These are phyloP conservation scores for Abramis brama DNA, from an alignment of 2,113 vertebrate genomes.

Conservation along the genomic window DNA sequence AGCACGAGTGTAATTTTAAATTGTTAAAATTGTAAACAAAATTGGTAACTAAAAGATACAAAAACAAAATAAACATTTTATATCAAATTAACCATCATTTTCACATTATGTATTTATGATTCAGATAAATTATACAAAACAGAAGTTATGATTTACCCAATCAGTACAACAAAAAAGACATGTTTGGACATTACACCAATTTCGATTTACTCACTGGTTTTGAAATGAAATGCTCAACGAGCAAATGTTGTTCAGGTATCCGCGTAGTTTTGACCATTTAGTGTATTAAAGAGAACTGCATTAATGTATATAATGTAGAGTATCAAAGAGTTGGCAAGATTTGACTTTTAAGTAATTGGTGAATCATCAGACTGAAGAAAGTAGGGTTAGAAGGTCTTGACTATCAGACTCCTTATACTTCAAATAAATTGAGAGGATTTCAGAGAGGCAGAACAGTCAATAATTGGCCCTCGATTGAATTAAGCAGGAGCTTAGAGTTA, in stretches of 20 bases:
- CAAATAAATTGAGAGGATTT: constrained; percentile 64
- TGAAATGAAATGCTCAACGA: not conserved
- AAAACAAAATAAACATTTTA: not conserved
- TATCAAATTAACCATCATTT: not conserved
- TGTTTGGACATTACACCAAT: not conserved
- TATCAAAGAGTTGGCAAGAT: constrained; percentile 11
- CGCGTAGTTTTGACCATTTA: not conserved
- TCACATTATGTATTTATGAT: not conserved
- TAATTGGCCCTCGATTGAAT: constrained; percentile 76
- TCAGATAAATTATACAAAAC: not conserved
- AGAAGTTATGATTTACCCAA: not conserved
- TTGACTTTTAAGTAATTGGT: not conserved
- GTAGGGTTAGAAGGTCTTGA: constrained; percentile 47
- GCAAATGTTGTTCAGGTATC: not conserved
- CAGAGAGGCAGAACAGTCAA: constrained; percentile 66
- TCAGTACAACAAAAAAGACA: not conserved
- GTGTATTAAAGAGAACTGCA: constrained; percentile 7
- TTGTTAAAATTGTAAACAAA: not conserved
- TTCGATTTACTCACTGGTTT: not conserved
- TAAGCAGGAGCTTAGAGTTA: constrained; percentile 66
- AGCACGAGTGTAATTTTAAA: not conserved
- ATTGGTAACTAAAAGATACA: not conserved
- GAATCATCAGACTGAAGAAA: constrained; percentile 33
- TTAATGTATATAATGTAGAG: not conserved
- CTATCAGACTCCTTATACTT: constrained; percentile 45